Conservation (phyloP, 2,888 invertebrate species). For the Stramonita haemastoma region DNA sequence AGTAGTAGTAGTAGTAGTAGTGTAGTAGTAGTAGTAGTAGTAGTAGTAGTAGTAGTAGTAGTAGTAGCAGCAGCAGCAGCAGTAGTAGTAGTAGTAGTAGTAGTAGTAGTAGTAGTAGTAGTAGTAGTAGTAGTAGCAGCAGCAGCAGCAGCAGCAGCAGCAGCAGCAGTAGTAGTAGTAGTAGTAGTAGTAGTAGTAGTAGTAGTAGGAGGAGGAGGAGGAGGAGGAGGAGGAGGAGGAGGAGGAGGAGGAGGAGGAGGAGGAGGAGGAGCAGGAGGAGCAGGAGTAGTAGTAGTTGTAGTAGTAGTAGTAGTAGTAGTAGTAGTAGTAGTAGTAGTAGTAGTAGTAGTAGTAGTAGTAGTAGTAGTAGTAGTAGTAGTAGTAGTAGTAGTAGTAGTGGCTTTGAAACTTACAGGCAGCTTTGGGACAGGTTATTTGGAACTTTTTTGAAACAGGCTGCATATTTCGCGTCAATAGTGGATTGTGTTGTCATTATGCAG, state of each 20-base stretch:
- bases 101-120: not conserved
- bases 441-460: too few species aligned
- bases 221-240: not conserved
- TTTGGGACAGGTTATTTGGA: too few species aligned
- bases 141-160: not conserved
- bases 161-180: not conserved
- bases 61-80: too few species aligned
- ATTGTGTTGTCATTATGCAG: too few species aligned
- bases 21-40: too few species aligned
- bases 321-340: not conserved
- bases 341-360: not conserved
- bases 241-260: not conserved
- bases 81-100: too few species aligned
- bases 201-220: not conserved
- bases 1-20: too few species aligned
- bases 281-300: not conserved
- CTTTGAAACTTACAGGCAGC: too few species aligned
- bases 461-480: too few species aligned
- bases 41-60: too few species aligned
- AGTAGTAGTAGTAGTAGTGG: not conserved
- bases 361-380: not conserved
- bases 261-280: not conserved
- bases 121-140: not conserved
- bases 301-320: not conserved
- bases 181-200: not conserved